Evolutionary conservation across 2,888 invertebrate species (phyloP).

Genomic region (Myathropa florea): DNA sequence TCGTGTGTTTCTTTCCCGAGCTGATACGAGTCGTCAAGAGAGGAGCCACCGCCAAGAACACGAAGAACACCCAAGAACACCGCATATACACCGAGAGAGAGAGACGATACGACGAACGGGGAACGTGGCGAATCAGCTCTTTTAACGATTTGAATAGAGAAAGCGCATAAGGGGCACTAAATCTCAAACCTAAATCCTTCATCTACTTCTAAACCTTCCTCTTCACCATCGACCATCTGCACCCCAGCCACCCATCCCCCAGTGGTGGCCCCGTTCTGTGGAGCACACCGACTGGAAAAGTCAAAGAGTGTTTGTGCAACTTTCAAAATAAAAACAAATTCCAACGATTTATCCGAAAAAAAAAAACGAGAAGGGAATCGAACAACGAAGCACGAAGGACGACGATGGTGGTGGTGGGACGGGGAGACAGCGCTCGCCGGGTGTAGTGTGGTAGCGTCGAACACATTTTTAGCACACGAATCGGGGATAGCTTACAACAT

Average conservation of each 20-base stretch:
- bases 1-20: conserved; percentile 24
- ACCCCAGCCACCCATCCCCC: neutral
- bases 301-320: conserved; percentile 28
- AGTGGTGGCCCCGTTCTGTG: neutral
- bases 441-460: neutral
- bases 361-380: neutral
- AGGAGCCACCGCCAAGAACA: neutral
- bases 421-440: neutral
- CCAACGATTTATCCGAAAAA: neutral
- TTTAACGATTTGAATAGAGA: conserved; percentile 35
- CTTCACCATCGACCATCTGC: neutral
- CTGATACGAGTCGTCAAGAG: neutral
- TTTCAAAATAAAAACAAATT: conserved; percentile 9
- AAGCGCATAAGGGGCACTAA: neutral
- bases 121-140: conserved; percentile 40
- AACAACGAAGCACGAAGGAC: neutral
- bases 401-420: neutral
- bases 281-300: conserved; percentile 4
- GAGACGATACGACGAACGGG: neutral
- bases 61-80: neutral
- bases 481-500: neutral
- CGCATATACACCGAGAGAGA: neutral
- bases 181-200: conserved; percentile 11
- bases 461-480: too few species aligned
- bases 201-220: neutral